These are phyloP conservation scores for Bombus cullumanus DNA, from an alignment of 1,140 invertebrate genomes.

Conservation along the genomic window DNA sequence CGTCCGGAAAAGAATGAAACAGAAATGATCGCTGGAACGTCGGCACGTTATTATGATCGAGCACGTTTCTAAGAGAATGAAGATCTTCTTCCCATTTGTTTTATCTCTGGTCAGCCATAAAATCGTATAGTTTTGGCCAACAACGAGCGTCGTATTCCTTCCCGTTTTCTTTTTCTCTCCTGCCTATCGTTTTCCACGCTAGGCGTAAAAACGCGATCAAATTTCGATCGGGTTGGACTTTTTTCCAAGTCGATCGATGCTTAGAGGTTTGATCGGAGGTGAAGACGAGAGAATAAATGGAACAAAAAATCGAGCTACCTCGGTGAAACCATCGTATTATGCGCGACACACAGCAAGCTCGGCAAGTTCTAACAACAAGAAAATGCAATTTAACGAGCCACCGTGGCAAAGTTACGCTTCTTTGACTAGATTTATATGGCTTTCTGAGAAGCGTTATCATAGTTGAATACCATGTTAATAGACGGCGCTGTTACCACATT, in stretches of 20 bases:
- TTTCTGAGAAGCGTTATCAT: not conserved
- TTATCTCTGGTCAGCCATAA: not conserved
- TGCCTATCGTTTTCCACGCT: not conserved
- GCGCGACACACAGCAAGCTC: not conserved
- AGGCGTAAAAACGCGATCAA: not conserved
- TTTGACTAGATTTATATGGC: conserved; percentile 1
- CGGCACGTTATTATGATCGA: conserved; percentile 18
- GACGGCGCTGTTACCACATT: not conserved
- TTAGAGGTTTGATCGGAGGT: not conserved
- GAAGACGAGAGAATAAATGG: not conserved
- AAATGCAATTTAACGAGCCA: conserved; percentile 11
- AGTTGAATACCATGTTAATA: not conserved
- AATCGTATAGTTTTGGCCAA: not conserved
- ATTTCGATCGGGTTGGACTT: not conserved
- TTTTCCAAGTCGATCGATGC: not conserved
- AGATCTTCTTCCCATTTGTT: not conserved
- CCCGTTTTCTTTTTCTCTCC: no score
- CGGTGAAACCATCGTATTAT: not conserved
- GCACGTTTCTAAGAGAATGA: conserved; percentile 8
- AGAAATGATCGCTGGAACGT: conserved; percentile 6
- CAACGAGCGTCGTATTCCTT: no score
- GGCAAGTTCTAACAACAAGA: not conserved
- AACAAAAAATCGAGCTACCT: no score
- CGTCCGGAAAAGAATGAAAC: not conserved
- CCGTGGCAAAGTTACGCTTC: not conserved